phyloP scores from a whole-genome alignment of 2,797 vertebrate species.

The Luscinia megarhynchos region DNA sequence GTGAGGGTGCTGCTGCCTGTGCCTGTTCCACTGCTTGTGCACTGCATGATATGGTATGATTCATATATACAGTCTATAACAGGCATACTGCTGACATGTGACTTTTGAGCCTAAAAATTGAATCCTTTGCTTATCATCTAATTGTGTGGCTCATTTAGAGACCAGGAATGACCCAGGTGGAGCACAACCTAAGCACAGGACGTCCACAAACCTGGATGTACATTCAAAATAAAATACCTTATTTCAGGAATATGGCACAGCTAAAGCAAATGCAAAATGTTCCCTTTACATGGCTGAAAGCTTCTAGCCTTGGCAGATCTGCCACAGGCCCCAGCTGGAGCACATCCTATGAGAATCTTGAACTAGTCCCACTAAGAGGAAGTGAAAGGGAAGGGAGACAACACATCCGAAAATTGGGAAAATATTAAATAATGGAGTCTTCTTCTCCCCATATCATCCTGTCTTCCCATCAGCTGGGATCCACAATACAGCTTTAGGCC shows the following conservation, averaged over 20 bases:
- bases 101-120: not conserved
- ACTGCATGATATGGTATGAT: not conserved
- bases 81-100: not conserved
- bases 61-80: not conserved
- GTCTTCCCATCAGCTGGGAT: not conserved
- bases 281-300: not conserved
- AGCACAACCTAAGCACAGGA: not conserved
- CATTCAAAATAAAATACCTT: not conserved
- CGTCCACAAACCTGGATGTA: not conserved
- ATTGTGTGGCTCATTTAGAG: not conserved
- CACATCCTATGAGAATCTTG: accelerated
- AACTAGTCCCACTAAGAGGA: not conserved
- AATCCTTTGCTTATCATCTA: not conserved
- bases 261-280: not conserved
- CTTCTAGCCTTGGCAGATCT: not conserved
- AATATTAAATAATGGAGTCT: not conserved
- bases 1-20: not conserved
- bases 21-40: not conserved
- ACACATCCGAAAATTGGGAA: not conserved
- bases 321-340: not conserved
- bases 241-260: not conserved
- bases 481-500: not conserved
- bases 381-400: not conserved
- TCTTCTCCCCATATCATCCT: not conserved
- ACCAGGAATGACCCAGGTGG: not conserved